Evolutionary conservation across 2,888 invertebrate genomes (phyloP).

Genomic region (Andrena bucephala): DNA sequence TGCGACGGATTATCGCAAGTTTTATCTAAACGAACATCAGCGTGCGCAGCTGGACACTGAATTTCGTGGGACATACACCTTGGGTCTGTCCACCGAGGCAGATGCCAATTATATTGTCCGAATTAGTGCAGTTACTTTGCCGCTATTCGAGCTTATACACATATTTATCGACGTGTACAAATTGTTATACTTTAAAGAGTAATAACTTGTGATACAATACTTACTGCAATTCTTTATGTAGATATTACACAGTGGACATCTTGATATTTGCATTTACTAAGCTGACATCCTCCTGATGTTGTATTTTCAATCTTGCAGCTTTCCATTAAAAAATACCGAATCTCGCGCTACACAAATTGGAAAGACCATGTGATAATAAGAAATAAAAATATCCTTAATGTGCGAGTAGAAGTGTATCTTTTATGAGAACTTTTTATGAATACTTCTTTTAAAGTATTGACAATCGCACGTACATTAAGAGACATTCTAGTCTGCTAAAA

Average conservation of each 20-base stretch:
- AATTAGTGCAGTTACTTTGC: conserved; percentile 47
- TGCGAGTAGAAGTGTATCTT: conserved; percentile 53
- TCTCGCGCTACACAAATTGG: conserved; percentile 75
- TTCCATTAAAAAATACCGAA: conserved; percentile 73
- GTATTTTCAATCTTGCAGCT: conserved; percentile 70
- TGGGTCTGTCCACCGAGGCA: conserved; percentile 20
- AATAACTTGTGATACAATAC: conserved; percentile 69
- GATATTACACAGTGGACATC: conserved; percentile 72
- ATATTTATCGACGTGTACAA: conserved; percentile 36
- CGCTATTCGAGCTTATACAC: conserved; percentile 26
- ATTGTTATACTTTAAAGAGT: conserved; percentile 53
- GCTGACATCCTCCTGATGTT: conserved; percentile 68
- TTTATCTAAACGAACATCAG: conserved; percentile 13
- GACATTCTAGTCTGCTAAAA: conserved; percentile 33
- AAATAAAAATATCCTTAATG: conserved; percentile 56
- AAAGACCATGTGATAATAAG: conserved; percentile 71
- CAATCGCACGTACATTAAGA: conserved; percentile 41
- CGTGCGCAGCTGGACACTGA: conserved; percentile 5
- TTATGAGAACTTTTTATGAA: conserved; percentile 44
- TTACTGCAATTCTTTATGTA: conserved; percentile 69
- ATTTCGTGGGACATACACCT: conserved; percentile 25
- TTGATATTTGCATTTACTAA: conserved; percentile 70
- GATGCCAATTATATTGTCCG: conserved; percentile 18
- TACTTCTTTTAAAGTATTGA: conserved; percentile 16
- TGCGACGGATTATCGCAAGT: neutral